Conservation (phyloP, 2,113 vertebrate species). For the Nyctereutes procyonoides region DNA sequence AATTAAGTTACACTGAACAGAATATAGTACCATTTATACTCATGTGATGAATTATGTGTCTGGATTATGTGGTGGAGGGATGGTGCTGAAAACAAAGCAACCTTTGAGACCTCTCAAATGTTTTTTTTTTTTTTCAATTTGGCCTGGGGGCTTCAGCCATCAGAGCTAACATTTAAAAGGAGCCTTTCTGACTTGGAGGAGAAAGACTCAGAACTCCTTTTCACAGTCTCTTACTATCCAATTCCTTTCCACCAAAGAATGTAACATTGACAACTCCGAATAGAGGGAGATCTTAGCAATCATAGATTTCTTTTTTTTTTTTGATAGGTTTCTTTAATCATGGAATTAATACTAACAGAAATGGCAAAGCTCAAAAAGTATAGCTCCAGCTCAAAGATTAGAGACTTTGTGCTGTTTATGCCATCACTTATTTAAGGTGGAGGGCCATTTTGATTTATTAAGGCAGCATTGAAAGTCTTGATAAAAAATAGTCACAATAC, state of each 20-base stretch:
- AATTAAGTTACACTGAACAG: background rate
- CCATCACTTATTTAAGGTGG: background rate
- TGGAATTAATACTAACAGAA: background rate
- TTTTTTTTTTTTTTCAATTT: background rate
- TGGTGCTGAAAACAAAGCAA: background rate
- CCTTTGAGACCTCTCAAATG: background rate
- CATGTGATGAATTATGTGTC: background rate
- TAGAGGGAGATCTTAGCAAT: background rate
- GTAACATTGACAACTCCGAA: background rate
- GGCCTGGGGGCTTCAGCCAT: background rate
- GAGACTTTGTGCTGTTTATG: background rate
- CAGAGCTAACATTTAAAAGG: background rate
- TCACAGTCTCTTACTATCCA: background rate
- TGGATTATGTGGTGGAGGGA: background rate
- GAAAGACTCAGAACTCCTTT: background rate
- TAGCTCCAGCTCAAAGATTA: background rate
- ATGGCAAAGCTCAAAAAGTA: background rate
- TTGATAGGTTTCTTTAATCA: background rate
- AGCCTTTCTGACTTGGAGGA: conserved; percentile 20
- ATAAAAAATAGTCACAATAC: background rate
- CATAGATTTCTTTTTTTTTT: background rate
- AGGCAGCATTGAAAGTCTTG: background rate
- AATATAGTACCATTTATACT: conserved; percentile 1
- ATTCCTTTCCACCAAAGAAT: background rate
- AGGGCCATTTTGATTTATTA: background rate